These are phyloP conservation scores for Enteromius treurensis DNA, from an alignment of 2,797 vertebrate genomes.

Conservation along the genomic window DNA sequence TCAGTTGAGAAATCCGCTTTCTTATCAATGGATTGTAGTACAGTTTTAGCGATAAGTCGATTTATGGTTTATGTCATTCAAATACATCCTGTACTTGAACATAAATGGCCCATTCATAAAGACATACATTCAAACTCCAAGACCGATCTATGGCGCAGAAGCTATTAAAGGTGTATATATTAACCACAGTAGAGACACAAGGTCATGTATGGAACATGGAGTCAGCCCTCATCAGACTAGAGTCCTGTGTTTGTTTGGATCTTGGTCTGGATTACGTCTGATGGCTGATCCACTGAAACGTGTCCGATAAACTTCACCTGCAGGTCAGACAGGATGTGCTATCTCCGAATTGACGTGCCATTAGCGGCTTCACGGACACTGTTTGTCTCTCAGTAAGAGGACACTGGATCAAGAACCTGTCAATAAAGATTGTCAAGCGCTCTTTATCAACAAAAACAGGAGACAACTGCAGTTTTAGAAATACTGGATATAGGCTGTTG, in stretches of 20 bases:
- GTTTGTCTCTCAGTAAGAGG: not conserved
- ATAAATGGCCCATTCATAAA: slow-evolving; percentile 17
- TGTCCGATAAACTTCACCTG: slow-evolving; percentile 32
- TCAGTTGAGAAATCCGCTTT: not conserved
- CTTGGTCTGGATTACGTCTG: slow-evolving; percentile 30
- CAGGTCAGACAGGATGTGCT: slow-evolving; percentile 35
- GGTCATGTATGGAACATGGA: no score
- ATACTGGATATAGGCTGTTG: not conserved
- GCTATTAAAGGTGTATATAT: slow-evolving; percentile 27
- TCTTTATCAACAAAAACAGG: slow-evolving; percentile 22
- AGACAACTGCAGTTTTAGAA: not conserved
- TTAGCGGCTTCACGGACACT: not conserved
- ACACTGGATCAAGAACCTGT: slow-evolving; percentile 14
- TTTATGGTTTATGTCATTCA: slow-evolving; percentile 3
- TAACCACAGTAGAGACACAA: not conserved
- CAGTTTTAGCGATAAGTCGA: not conserved
- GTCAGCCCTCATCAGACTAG: not conserved
- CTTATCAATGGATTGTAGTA: not conserved
- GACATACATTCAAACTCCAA: not conserved
- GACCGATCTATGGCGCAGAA: not conserved
- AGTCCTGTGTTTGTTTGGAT: slow-evolving; percentile 36
- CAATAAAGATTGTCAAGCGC: slow-evolving; percentile 3
- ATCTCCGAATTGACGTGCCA: not conserved
- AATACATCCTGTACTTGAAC: not conserved
- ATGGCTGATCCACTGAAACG: slow-evolving; percentile 8